Percentiles rank a stretch among this genome's conserved stretches.
Conservation (phyloP, 2,797 vertebrate species). For the Eleutherodactylus coqui region DNA sequence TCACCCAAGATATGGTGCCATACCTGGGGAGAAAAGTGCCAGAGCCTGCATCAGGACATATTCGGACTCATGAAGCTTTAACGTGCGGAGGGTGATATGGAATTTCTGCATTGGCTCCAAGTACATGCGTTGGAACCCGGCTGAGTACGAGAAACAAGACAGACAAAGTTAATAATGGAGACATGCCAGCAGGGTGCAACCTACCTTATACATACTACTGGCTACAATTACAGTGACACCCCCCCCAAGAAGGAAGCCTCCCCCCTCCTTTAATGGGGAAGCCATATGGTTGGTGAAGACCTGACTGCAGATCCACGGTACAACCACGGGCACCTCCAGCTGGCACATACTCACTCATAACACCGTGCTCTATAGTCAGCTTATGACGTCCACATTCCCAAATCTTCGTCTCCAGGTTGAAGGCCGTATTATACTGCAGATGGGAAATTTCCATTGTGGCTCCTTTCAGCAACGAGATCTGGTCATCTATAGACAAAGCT, state of each 20-base stretch:
- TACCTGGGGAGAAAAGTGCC: conserved; percentile 85
- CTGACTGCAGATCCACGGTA: too few relatives aligned
- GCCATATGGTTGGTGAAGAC: too few relatives aligned
- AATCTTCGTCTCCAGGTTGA: conserved; percentile 67
- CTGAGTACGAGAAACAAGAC: conserved; percentile 61
- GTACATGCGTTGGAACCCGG: conserved; percentile 81
- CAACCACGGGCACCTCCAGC: neutral
- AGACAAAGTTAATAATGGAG: neutral
- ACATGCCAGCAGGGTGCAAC: neutral
- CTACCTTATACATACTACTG: too few relatives aligned
- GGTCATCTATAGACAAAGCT: conserved; percentile 70
- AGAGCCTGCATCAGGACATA: conserved; percentile 82
- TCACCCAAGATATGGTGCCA: too few relatives aligned
- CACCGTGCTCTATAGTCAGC: conserved; percentile 67
- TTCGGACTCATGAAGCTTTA: conserved; percentile 80
- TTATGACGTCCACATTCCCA: conserved; percentile 72
- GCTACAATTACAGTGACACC: too few relatives aligned
- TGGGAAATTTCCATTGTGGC: conserved; percentile 70
- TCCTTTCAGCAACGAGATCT: conserved; percentile 76
- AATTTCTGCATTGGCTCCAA: conserved; percentile 81
- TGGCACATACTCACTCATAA: conserved; percentile 64
- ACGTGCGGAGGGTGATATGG: conserved; percentile 76
- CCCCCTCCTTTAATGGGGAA: neutral
- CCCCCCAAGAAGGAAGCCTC: too few relatives aligned
- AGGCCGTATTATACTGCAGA: conserved; percentile 71